Conservation (phyloP, 2,113 vertebrate species). For the Ursus arctos region DNA sequence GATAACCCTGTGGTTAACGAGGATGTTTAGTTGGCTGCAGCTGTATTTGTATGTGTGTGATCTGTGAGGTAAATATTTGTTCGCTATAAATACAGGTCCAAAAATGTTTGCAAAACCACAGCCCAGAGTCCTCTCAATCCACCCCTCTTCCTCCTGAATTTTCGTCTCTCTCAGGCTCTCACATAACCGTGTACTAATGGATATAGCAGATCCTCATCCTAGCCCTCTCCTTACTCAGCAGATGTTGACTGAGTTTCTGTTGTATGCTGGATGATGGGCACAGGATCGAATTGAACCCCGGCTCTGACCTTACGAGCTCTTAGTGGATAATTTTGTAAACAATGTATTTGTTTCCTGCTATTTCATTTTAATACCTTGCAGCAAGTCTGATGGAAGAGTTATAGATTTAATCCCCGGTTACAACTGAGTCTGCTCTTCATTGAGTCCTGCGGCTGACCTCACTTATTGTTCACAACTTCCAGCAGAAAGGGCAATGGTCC, state of each 20-base stretch:
- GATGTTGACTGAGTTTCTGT: neutral
- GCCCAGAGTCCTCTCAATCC: neutral
- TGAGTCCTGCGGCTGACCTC: slow-evolving; percentile 56
- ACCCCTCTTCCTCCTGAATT: neutral
- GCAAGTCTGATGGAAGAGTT: neutral
- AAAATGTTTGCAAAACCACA: neutral
- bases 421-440: slow-evolving; percentile 49
- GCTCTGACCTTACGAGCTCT: neutral
- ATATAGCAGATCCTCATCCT: neutral
- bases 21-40: slow-evolving; percentile 30
- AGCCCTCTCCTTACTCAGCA: neutral
- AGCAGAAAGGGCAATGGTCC: slow-evolving; percentile 52
- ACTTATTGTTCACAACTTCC: slow-evolving; percentile 46
- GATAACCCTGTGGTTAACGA: neutral
- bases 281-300: neutral
- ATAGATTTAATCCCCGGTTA: slow-evolving; percentile 3
- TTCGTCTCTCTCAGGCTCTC: neutral
- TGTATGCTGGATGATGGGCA: neutral
- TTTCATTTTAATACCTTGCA: slow-evolving; percentile 33
- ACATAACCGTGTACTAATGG: neutral
- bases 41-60: neutral
- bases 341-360: neutral
- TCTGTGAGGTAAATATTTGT: neutral
- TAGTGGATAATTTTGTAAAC: neutral
- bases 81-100: neutral